Conservation (phyloP, 2,797 vertebrate genomes). For the Neostethus bicornis region DNA sequence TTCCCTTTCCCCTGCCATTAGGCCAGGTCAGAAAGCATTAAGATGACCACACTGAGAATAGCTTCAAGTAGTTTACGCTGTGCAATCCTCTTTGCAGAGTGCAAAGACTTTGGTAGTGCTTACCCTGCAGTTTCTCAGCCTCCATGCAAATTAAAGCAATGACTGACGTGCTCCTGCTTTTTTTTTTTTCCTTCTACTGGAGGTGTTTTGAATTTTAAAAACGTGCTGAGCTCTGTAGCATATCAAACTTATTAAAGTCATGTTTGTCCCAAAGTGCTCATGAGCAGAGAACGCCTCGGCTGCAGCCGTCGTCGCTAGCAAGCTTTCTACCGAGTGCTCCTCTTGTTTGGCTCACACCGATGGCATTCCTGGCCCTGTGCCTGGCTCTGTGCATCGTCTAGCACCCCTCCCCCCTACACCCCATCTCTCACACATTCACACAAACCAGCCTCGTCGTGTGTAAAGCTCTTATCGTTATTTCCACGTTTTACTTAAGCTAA, state of each 20-base stretch:
- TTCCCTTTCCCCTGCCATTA: constrained; percentile 59
- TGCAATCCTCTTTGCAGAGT: constrained; percentile 71
- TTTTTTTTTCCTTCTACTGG: neutral
- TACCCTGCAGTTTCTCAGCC: constrained; percentile 59
- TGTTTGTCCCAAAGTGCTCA: constrained; percentile 24
- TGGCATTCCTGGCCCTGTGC: constrained; percentile 82
- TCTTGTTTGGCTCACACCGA: constrained; percentile 78
- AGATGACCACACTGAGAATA: constrained; percentile 66
- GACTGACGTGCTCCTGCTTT: constrained; percentile 4
- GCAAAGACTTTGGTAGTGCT: constrained; percentile 59
- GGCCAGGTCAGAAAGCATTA: constrained; percentile 68
- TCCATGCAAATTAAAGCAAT: constrained; percentile 20
- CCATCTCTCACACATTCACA: constrained; percentile 36
- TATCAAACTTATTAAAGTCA: constrained; percentile 19
- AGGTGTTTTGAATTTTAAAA: constrained; percentile 22
- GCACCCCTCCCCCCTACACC: constrained; percentile 55
- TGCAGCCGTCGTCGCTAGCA: constrained; percentile 58
- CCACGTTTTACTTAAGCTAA: constrained; percentile 23
- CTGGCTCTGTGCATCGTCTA: constrained; percentile 75
- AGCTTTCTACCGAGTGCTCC: constrained; percentile 67
- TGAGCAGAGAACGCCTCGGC: constrained; percentile 21
- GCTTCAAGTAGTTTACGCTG: constrained; percentile 66
- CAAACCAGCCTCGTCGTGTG: constrained; percentile 45
- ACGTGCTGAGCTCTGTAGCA: constrained; percentile 7
- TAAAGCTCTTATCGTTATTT: constrained; percentile 37